These are phyloP conservation scores for Octodonta nipae DNA, from an alignment of 2,888 invertebrate species.

Conservation along the genomic window DNA sequence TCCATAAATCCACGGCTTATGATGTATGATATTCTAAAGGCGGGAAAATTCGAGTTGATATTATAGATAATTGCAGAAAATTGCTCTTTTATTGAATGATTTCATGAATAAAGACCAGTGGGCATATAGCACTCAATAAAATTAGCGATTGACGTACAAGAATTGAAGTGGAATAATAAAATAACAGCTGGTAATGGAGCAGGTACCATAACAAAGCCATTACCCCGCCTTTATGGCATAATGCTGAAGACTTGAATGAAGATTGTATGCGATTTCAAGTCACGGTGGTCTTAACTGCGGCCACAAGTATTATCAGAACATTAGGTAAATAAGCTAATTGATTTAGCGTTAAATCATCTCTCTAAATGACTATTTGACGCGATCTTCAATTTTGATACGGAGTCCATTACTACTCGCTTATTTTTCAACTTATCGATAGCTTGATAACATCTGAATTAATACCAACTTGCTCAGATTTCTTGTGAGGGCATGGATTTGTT, in stretches of 20 bases:
- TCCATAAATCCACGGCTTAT: too few relatives aligned
- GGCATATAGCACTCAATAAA: slow-evolving; percentile 18
- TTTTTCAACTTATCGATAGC: too few relatives aligned
- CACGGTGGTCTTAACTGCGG: slow-evolving; percentile 18
- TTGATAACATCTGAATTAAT: too few relatives aligned
- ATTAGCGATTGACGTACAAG: slow-evolving; percentile 16
- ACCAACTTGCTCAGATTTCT: too few relatives aligned
- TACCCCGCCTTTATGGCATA: slow-evolving; percentile 33
- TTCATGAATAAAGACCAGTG: slow-evolving; percentile 14
- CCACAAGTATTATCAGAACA: slow-evolving; percentile 2
- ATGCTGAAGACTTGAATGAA: slow-evolving; percentile 26
- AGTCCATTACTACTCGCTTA: too few relatives aligned
- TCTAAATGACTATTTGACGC: too few relatives aligned
- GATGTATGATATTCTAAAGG: too few relatives aligned
- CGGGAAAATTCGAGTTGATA: too few relatives aligned
- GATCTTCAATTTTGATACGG: too few relatives aligned
- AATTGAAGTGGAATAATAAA: slow-evolving; percentile 25
- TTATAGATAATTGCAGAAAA: slow-evolving; percentile 15
- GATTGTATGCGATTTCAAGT: slow-evolving; percentile 24
- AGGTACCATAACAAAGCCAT: slow-evolving; percentile 32
- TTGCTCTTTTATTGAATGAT: slow-evolving; percentile 15
- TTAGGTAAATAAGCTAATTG: background rate
- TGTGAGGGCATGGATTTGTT: too few relatives aligned
- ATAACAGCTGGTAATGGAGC: slow-evolving; percentile 25
- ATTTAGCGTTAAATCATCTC: too few relatives aligned